phyloP scores from a whole-genome alignment of 2,888 invertebrate genomes.

The Matsumyia berberina region DNA sequence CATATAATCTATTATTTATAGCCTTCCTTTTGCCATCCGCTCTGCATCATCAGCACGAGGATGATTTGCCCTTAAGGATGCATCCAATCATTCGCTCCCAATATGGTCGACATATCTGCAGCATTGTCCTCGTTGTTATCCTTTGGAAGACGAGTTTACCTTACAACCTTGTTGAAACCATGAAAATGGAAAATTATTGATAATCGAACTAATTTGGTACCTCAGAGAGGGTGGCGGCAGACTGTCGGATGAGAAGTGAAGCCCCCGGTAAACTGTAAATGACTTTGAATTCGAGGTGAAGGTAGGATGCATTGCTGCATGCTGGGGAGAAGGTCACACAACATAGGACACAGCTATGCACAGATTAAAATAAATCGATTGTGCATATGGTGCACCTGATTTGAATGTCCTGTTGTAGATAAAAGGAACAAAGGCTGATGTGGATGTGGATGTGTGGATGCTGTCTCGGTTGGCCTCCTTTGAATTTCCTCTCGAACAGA shows the following conservation, averaged over 20 bases:
- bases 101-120: slow-evolving; percentile 1
- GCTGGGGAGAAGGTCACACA: slow-evolving; percentile 51
- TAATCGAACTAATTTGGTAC: slow-evolving; percentile 69
- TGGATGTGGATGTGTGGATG: background rate
- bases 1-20: slow-evolving; percentile 8
- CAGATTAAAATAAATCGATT: slow-evolving; percentile 67
- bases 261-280: slow-evolving; percentile 46
- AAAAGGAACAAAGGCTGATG: background rate
- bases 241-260: slow-evolving; percentile 18
- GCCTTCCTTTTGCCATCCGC: background rate
- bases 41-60: background rate
- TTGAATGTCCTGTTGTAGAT: background rate
- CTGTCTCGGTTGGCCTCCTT: slow-evolving; percentile 15
- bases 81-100: background rate
- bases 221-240: slow-evolving; percentile 21
- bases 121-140: background rate
- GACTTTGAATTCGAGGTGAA: slow-evolving; percentile 71
- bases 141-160: slow-evolving; percentile 15
- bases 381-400: background rate
- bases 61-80: background rate
- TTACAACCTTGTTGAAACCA: slow-evolving; percentile 60
- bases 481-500: slow-evolving; percentile 7
- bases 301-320: slow-evolving; percentile 39
- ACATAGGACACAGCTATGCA: slow-evolving; percentile 10
- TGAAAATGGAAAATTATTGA: slow-evolving; percentile 72